Conservation (phyloP, 2,888 invertebrate genomes). For the Drosophila paranaensis region DNA sequence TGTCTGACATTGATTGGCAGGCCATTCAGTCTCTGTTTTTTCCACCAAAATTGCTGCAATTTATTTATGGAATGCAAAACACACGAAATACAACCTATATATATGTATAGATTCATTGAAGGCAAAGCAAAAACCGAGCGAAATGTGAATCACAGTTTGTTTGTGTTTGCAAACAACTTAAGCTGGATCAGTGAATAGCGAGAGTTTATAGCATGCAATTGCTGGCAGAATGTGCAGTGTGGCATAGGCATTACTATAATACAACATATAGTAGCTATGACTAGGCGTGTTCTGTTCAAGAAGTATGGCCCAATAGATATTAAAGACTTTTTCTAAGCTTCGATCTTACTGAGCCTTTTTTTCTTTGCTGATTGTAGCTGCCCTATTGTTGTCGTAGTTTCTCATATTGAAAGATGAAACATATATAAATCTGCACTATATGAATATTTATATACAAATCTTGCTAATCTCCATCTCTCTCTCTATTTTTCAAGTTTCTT, state of each 20-base stretch:
- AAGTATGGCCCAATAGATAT: too few relatives aligned
- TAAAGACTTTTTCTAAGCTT: too few relatives aligned
- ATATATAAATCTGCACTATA: too few relatives aligned
- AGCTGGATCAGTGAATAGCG: background rate
- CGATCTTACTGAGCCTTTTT: too few relatives aligned
- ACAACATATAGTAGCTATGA: background rate
- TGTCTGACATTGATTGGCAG: slow-evolving; percentile 50
- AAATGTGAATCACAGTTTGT: background rate
- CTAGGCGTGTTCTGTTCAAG: too few relatives aligned
- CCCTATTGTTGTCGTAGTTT: too few relatives aligned
- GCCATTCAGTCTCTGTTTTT: slow-evolving; percentile 7
- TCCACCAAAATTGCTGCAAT: slow-evolving; percentile 26
- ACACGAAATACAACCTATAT: slow-evolving; percentile 13
- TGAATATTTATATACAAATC: too few relatives aligned
- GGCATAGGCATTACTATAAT: background rate
- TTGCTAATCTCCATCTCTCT: too few relatives aligned
- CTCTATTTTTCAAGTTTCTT: too few relatives aligned
- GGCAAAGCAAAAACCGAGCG: background rate
- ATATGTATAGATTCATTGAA: background rate
- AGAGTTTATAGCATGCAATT: background rate
- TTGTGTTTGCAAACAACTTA: background rate
- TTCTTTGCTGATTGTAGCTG: too few relatives aligned
- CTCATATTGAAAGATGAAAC: too few relatives aligned
- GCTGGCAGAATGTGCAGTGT: too few relatives aligned
- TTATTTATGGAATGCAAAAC: slow-evolving; percentile 36